These are phyloP conservation scores for Thymelicus lineola DNA, from an alignment of 2,888 invertebrate genomes.

Conservation along the genomic window DNA sequence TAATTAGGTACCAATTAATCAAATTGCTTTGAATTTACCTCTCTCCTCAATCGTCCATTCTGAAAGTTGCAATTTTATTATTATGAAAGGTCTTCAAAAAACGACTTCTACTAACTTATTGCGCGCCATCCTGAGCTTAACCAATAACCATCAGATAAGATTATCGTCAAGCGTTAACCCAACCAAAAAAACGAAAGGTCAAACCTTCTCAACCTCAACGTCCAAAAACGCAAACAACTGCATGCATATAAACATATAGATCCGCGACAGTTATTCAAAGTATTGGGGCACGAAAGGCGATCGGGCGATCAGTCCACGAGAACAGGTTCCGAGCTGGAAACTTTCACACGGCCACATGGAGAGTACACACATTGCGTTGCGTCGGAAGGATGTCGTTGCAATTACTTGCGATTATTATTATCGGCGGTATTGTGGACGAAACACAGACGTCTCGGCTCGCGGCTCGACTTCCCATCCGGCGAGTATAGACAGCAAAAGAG, in stretches of 20 bases:
- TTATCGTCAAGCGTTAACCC: no score
- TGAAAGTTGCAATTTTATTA: no score
- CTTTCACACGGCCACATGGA: no score
- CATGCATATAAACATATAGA: constrained; percentile 52
- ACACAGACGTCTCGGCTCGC: constrained; percentile 78
- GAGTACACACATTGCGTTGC: constrained; percentile 48
- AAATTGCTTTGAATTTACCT: no score
- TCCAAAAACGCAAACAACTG: not conserved
- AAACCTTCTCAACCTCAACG: constrained; percentile 5
- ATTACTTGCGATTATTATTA: constrained; percentile 79
- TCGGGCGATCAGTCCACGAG: constrained; percentile 65
- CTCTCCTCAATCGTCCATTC: no score
- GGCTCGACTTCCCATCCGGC: constrained; percentile 82
- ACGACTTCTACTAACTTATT: no score
- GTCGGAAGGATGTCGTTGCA: constrained; percentile 79
- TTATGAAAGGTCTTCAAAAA: no score
- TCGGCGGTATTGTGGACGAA: constrained; percentile 73
- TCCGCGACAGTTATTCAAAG: constrained; percentile 63
- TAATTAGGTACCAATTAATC: no score
- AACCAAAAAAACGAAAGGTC: constrained; percentile 17
- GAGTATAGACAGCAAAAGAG: not conserved
- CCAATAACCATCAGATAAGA: no score
- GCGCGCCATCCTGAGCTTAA: no score
- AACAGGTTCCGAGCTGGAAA: constrained; percentile 65
- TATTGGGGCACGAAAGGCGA: constrained; percentile 60